Percentiles rank a stretch among this genome's conserved stretches.
Conservation (phyloP, 2,113 vertebrate genomes). For the Gambusia holbrooki region DNA sequence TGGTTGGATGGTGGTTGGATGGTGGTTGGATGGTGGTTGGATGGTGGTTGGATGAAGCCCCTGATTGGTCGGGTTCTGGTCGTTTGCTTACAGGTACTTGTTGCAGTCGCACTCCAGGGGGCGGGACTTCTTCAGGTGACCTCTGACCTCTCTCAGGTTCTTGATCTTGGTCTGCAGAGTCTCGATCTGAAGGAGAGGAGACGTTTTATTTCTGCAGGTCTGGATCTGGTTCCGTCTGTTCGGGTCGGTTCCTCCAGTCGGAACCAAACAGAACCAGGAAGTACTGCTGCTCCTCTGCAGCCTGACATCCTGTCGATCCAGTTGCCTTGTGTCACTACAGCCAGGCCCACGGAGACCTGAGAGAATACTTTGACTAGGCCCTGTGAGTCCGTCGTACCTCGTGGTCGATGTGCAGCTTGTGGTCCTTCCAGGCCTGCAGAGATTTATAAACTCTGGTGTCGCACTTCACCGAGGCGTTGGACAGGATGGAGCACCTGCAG, state of each 20-base stretch:
- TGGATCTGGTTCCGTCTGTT: neutral
- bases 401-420: slow-evolving; percentile 96
- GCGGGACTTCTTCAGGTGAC: slow-evolving; percentile 92
- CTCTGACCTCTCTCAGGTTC: slow-evolving; percentile 93
- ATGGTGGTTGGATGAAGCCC: too few species aligned
- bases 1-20: too few species aligned
- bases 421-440: slow-evolving; percentile 97
- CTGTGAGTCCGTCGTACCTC: slow-evolving; percentile 74
- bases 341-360: too few species aligned
- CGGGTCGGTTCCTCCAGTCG: too few species aligned
- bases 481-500: slow-evolving; percentile 90
- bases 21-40: too few species aligned
- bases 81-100: slow-evolving; percentile 81
- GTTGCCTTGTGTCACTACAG: too few species aligned
- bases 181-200: slow-evolving; percentile 84
- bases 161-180: slow-evolving; percentile 98
- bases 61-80: too few species aligned
- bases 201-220: neutral
- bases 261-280: too few species aligned
- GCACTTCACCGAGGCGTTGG: slow-evolving; percentile 91
- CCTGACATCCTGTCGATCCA: too few species aligned
- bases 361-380: too few species aligned
- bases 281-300: too few species aligned
- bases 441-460: slow-evolving; percentile 90
- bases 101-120: slow-evolving; percentile 94